Base-by-base conservation (phyloP, 2,113 vertebrate species). In the Dolichotis patagonum region DNA sequence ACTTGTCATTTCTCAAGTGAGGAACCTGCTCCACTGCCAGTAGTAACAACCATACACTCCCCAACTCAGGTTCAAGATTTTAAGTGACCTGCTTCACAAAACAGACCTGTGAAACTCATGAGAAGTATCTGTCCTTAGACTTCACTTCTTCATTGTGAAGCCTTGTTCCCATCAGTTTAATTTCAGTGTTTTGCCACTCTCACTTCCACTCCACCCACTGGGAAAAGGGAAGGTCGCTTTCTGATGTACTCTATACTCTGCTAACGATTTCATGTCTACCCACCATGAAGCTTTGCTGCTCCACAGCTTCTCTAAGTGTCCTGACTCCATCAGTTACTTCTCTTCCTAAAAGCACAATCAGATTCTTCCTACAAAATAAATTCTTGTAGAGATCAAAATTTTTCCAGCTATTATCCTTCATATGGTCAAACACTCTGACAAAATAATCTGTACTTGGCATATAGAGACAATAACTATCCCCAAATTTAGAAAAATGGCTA, bases 401-500 rank as follows among this genome's bases (percentile, higher is more conserved):
- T 88, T 96, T 90, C 28, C 54, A 84, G 85, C 20, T 95, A 84
- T 16, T 92, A 69, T 90, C 11, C 43, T 92, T 94, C 63, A n/a
- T 77, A 62, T 89, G 38, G 52, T 30, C 9, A 67, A 86, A 95
- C 14, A 95, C 90, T 83, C 77, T 38, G 7, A 95, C 97, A 92
- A 14, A 92, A 75, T 67, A 67, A 94, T 91, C 60, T 83, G 14
- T 65, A 85, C 35, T 32, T 75, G 38, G 58, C 67, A 85, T 54
- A 85, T 0, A 63, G 9, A 81, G n/a, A 90, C 22, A 90, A 41
- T 54, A 96, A 85, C 20, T 93, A 26, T 32, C 12, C 38, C 80
- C 54, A 94, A 95, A 91, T 88, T 84, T 86, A 94, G 49, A 92
- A 43, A 87, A 87, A 83, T 60, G 17, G 73, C 63, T 88, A 52